phyloP scores from a whole-genome alignment of 2,113 vertebrate genomes.

The Camelus dromedarius region DNA sequence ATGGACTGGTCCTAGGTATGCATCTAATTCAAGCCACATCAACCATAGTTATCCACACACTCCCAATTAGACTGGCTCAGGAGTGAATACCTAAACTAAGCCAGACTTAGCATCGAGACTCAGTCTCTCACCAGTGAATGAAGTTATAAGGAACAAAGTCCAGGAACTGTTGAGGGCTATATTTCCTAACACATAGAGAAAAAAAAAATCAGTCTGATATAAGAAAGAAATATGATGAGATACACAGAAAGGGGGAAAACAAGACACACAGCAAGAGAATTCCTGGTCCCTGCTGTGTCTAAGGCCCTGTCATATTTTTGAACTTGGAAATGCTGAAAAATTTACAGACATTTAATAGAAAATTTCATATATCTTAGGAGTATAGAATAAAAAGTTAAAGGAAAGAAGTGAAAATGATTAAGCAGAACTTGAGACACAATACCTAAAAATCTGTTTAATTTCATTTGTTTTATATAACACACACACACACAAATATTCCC shows the following conservation, averaged over 20 bases:
- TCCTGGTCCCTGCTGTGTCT: not conserved
- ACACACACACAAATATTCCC: not conserved
- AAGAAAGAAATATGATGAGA: not conserved
- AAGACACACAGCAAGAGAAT: not conserved
- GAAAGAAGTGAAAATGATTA: not conserved
- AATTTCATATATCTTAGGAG: not conserved
- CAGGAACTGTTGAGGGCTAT: not conserved
- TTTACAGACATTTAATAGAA: conserved; percentile 36
- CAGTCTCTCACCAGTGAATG: not conserved
- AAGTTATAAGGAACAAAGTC: not conserved
- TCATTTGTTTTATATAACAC: conserved; percentile 38
- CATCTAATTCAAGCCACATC: conserved; percentile 10
- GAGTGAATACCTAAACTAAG: not conserved
- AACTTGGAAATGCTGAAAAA: not conserved
- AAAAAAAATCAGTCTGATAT: not conserved
- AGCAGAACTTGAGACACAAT: not conserved
- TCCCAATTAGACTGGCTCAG: not conserved
- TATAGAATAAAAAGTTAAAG: conserved; percentile 38
- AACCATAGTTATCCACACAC: not conserved
- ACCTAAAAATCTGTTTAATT: conserved; percentile 23
- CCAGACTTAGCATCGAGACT: not conserved
- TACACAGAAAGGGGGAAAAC: not conserved
- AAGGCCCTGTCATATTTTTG: not conserved
- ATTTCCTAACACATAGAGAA: not conserved
- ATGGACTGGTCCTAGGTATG: not conserved